Evolutionary conservation across 2,888 invertebrate genomes (phyloP), one percentile per base, ranked within the genome.

Genomic region (Lycophotia porphyrea): DNA sequence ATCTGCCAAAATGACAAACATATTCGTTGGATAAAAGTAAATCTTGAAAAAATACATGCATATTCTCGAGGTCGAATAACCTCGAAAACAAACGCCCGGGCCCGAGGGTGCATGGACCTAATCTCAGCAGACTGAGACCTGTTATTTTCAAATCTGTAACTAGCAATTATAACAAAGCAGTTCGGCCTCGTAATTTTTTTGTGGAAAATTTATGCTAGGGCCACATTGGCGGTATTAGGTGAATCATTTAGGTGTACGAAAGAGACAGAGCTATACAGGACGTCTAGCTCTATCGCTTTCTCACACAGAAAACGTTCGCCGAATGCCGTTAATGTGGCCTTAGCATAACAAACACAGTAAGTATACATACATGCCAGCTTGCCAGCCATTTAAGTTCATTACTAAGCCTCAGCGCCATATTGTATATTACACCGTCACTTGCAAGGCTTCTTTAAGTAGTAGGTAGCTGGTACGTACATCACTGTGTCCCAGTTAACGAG

Each of bases 401-500:
- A 24, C 39, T 49, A 21, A 60, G 66, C 18, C n/a, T 31, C 27
- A 9, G 70, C 39, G 55, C n/a, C 21, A 63, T n/a, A 13, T 58
- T 15, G 52, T 52, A n/a, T 2, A 58, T 39, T 78, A 55, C 39
- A 24, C n/a, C n/a, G 13, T 34, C 63, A 78, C 71, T 58, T 78
- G 31, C 31, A 70, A 58, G 78, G 78, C 34, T 77, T 77, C 27
- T 34, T 58, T 68, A 61, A 42, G 34, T 66, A 47, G 11, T 42
- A 27, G 36, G 21, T 42, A 27, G 36, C 24, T 24, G 47, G 11
- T 44, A 42, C 13, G 21, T 24, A 7, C 18, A n/a, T 49, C 34
- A 11, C 24, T 47, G 42, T 49, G 18, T 55, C 5, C 34, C 52
- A 60, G 39, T 21, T 39, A n/a, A n/a, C 27, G 47, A 31, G 31